Percentiles rank a stretch among this genome's conserved stretches.
These are phyloP conservation scores for Microplitis deprimator DNA, from an alignment of 2,888 invertebrate genomes.

Conservation along the genomic window DNA sequence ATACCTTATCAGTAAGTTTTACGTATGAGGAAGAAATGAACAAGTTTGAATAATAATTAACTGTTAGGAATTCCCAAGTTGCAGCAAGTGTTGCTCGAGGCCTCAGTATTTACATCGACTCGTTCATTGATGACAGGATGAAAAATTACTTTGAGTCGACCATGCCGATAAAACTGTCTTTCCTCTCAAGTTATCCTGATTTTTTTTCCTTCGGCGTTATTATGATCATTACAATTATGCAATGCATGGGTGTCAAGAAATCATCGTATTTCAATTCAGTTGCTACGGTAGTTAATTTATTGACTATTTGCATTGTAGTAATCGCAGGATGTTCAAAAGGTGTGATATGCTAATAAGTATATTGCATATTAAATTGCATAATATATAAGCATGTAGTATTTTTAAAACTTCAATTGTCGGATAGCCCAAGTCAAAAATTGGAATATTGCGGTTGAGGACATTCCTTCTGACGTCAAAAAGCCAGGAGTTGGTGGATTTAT, in stretches of 20 bases:
- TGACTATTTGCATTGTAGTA: slow-evolving; percentile 86
- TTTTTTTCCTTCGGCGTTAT: slow-evolving; percentile 80
- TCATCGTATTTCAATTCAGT: slow-evolving; percentile 91
- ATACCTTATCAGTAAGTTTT: slow-evolving; percentile 80
- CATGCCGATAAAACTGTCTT: slow-evolving; percentile 77
- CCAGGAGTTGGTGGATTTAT: slow-evolving; percentile 91
- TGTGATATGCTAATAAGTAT: slow-evolving; percentile 57
- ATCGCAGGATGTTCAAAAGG: slow-evolving; percentile 88
- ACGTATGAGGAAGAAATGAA: slow-evolving; percentile 10
- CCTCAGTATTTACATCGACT: slow-evolving; percentile 81
- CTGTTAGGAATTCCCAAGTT: slow-evolving; percentile 71
- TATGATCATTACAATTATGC: slow-evolving; percentile 75
- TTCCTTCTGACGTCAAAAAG: slow-evolving; percentile 71
- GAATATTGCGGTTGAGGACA: slow-evolving; percentile 76
- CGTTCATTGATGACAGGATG: slow-evolving; percentile 77
- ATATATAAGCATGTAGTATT: no score
- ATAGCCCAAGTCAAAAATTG: slow-evolving; percentile 86
- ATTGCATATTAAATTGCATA: no score
- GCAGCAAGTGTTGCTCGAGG: slow-evolving; percentile 85
- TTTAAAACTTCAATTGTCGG: not conserved
- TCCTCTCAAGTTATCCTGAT: slow-evolving; percentile 80
- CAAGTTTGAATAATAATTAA: not conserved
- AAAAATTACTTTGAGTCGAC: slow-evolving; percentile 72
- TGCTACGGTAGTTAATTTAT: slow-evolving; percentile 89
- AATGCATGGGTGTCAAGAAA: slow-evolving; percentile 84